Evolutionary conservation across 2,797 vertebrate genomes (phyloP), one percentile per base, ranked within the genome.

Genomic region (Euphonia xanthogaster): DNA sequence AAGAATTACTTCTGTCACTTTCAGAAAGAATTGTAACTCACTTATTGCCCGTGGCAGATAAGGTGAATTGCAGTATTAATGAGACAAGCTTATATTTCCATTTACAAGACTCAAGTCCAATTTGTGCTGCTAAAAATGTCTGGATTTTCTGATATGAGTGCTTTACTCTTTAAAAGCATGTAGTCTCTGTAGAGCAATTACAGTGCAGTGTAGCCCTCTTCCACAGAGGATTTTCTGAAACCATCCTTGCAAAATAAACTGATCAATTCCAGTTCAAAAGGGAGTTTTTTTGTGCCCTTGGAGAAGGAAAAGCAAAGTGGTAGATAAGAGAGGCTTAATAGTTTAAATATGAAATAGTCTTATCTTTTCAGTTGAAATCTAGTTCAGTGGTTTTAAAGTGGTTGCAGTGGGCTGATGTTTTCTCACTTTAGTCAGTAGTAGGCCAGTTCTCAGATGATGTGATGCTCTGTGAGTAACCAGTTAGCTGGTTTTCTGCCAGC

Each of bases 61-160:
- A 89, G 31, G 47, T 77, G 80, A 89, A 90, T 33, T 80, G 75
- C 66, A 83, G 28, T 80, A 47, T 91, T 93, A 91, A 83, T 86
- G 85, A 94, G 62, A 28, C 87, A 72, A n/a, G 70, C 35, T 88
- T 87, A 30, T 92, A 44, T 89, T 93, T 80, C 78, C 65, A 44
- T 77, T 85, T 94, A 71, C 84, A 86, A 93, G 42, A 94, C 47
- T 51, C 2, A 2, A 90, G 65, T 65, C 72, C 13, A 58, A 65
- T 80, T 90, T 93, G 18, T 71, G 39, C 65, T 77, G 14, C 75
- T 95, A 77, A 93, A 79, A 88, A 65, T 53, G 35, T 80, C 72
- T 93, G 78, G 10, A 51, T 94, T 86, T 86, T 93, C 55, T 90
- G 73, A 42, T 95, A 37, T 1, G 66, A 91, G 48, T 76, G 31